Conservation (phyloP, 2,888 invertebrate genomes). For the Plemyria rubiginata region DNA sequence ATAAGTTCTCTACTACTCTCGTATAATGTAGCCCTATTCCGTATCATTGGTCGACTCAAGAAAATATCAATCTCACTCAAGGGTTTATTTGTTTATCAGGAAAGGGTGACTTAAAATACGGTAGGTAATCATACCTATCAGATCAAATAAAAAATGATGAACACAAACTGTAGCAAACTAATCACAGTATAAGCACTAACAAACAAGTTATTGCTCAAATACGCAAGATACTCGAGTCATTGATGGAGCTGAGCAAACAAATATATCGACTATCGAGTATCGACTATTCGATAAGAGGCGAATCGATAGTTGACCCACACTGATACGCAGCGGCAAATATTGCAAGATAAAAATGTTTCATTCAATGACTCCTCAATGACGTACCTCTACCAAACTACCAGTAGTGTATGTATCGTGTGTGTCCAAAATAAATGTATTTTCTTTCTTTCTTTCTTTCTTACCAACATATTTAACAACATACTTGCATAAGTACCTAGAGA, state of each 20-base stretch:
- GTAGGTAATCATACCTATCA: neutral
- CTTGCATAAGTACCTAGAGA: no score
- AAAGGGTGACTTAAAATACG: no score
- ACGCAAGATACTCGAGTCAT: slow-evolving; percentile 77
- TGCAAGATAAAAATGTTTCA: slow-evolving; percentile 32
- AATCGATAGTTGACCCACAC: slow-evolving; percentile 77
- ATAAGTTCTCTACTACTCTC: no score
- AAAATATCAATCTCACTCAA: no score
- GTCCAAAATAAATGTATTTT: no score
- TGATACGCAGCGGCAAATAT: slow-evolving; percentile 42
- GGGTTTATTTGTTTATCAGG: no score
- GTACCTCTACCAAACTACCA: neutral
- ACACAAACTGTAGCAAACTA: slow-evolving; percentile 69
- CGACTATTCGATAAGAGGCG: slow-evolving; percentile 72
- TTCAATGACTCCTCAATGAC: slow-evolving; percentile 11
- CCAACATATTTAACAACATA: no score
- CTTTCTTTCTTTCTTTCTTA: no score
- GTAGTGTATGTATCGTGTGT: no score
- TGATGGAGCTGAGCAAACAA: slow-evolving; percentile 77
- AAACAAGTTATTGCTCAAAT: slow-evolving; percentile 82
- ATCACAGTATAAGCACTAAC: slow-evolving; percentile 76
- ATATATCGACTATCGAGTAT: slow-evolving; percentile 77
- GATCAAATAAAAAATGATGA: slow-evolving; percentile 54
- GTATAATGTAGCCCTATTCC: no score
- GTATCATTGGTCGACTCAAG: no score